phyloP scores from a whole-genome alignment of 2,888 invertebrate genomes.

The Dryobota labecula region DNA sequence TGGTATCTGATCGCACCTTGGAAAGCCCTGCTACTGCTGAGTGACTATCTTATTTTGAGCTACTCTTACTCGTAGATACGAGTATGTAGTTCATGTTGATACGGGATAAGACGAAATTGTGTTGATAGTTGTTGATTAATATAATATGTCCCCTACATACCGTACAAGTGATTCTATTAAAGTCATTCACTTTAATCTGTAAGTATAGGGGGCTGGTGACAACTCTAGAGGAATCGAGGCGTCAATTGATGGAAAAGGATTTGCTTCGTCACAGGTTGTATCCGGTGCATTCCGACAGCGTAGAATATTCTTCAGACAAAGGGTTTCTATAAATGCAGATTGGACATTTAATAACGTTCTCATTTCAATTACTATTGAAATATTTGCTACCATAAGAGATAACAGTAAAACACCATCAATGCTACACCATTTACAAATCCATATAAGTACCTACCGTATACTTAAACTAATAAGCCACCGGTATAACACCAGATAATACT shows the following conservation, averaged over 20 bases:
- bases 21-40: not conserved
- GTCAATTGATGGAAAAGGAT: not conserved
- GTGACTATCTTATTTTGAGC: no score
- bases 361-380: not conserved
- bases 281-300: not conserved
- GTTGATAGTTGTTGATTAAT: conserved; percentile 27
- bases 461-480: conserved; percentile 41
- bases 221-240: conserved; percentile 23
- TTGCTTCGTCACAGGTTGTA: not conserved
- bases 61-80: no score
- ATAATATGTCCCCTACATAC: conserved; percentile 30
- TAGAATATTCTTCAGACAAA: not conserved
- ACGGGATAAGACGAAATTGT: not conserved
- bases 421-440: conserved; percentile 10
- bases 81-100: not conserved
- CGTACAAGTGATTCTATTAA: conserved; percentile 22
- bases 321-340: not conserved
- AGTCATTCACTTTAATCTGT: conserved; percentile 14
- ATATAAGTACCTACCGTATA: conserved; percentile 6
- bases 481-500: conserved; percentile 37
- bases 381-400: not conserved
- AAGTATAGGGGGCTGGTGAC: conserved; percentile 40
- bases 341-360: not conserved
- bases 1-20: not conserved
- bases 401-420: conserved; percentile 4